Conservation (phyloP, 23 tunicate genomes). For the Styela plicata region DNA sequence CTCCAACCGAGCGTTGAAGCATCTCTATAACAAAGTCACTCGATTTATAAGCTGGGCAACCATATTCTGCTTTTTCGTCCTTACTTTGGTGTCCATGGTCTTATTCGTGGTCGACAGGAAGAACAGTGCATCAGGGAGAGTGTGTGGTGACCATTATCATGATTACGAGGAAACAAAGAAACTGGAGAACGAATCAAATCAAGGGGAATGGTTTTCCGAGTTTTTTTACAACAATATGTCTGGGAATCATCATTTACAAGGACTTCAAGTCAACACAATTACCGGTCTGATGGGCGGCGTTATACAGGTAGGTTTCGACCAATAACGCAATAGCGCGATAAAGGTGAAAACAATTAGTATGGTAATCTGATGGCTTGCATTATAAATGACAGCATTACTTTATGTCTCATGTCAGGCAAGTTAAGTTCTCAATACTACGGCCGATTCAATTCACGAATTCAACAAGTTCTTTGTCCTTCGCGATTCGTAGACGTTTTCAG, state of each 20-base stretch:
- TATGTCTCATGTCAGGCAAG: too few relatives aligned
- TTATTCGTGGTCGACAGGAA: conserved; percentile 65
- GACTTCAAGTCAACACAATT: conserved; percentile 66
- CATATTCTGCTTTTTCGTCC: conserved; percentile 51
- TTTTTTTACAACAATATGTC: neutral
- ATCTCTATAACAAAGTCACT: conserved; percentile 66
- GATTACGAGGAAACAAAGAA: neutral
- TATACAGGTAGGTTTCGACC: conserved; percentile 58
- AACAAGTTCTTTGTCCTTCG: too few relatives aligned
- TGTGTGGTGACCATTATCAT: conserved; percentile 28
- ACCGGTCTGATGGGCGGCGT: conserved; percentile 69
- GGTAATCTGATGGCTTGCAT: too few relatives aligned
- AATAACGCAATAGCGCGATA: too few relatives aligned
- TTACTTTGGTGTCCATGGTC: conserved; percentile 63
- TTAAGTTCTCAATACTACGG: too few relatives aligned
- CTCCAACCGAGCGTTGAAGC: conserved; percentile 82
- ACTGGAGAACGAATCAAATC: neutral
- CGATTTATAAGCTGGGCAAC: conserved; percentile 82
- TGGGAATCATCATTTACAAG: conserved; percentile 21
- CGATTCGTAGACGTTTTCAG: too few relatives aligned
- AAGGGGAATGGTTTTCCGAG: neutral
- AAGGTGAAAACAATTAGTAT: too few relatives aligned
- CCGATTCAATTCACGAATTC: too few relatives aligned
- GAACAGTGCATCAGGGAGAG: conserved; percentile 85
- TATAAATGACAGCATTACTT: too few relatives aligned